phyloP scores from a whole-genome alignment of 2,888 invertebrate genomes.

The Cabera pusaria region DNA sequence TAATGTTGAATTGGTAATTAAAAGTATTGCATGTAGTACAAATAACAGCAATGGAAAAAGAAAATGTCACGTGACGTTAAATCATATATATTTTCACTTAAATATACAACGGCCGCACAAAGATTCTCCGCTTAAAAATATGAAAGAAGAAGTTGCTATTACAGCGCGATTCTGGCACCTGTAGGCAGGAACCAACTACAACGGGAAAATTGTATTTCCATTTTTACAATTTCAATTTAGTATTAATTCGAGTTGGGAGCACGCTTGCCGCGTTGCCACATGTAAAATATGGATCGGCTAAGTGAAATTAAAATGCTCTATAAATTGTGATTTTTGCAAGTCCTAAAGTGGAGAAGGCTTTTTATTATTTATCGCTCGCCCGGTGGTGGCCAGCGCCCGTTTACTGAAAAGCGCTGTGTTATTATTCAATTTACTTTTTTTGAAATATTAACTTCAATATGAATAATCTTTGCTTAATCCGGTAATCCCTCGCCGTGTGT shows the following conservation, averaged over 20 bases:
- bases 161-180: slow-evolving; percentile 65
- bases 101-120: not conserved
- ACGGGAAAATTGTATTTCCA: slow-evolving; percentile 82
- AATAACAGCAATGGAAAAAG: too few species aligned
- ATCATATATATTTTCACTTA: too few species aligned
- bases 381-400: slow-evolving; percentile 69
- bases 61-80: too few species aligned
- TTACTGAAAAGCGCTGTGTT: slow-evolving; percentile 76
- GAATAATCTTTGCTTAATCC: slow-evolving; percentile 51
- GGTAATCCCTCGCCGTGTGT: slow-evolving; percentile 33
- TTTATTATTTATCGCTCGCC: slow-evolving; percentile 79
- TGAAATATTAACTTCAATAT: slow-evolving; percentile 66
- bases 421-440: slow-evolving; percentile 78
- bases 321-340: slow-evolving; percentile 84
- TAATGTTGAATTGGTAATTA: too few species aligned
- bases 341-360: slow-evolving; percentile 83
- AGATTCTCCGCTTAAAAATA: slow-evolving; percentile 38
- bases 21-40: too few species aligned
- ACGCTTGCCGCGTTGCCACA: slow-evolving; percentile 78
- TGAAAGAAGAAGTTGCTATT: slow-evolving; percentile 66
- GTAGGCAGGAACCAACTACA: slow-evolving; percentile 62
- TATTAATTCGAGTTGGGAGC: slow-evolving; percentile 80
- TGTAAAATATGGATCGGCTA: slow-evolving; percentile 84
- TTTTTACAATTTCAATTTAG: slow-evolving; percentile 84
- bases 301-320: slow-evolving; percentile 84